phyloP scores from a whole-genome alignment of 2,113 vertebrate species.

The Tachysurus fulvidraco region DNA sequence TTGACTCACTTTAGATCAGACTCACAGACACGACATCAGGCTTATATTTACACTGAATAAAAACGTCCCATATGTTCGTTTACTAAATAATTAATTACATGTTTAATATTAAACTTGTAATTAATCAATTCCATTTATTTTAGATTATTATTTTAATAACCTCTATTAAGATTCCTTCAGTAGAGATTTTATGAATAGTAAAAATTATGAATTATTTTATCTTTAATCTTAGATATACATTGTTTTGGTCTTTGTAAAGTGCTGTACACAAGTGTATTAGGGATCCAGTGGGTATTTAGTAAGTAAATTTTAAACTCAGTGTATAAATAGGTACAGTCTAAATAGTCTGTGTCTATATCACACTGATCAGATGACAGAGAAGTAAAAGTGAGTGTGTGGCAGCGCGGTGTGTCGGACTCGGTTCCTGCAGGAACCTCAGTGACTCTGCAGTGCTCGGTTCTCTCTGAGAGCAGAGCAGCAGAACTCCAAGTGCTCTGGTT shows the following conservation, averaged over 20 bases:
- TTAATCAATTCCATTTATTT: too few relatives aligned
- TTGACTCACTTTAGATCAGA: too few relatives aligned
- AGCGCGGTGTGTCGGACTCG: not conserved
- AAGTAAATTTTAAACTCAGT: not conserved
- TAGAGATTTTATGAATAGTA: too few relatives aligned
- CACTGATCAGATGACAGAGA: not conserved
- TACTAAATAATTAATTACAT: too few relatives aligned
- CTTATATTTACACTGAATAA: too few relatives aligned
- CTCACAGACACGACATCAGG: too few relatives aligned
- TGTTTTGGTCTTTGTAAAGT: not conserved
- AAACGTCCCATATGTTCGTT: too few relatives aligned
- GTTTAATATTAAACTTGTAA: not conserved
- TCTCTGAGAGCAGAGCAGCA: too few relatives aligned
- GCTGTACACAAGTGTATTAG: not conserved
- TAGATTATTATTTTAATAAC: too few relatives aligned
- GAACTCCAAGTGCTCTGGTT: too few relatives aligned
- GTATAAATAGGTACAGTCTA: not conserved
- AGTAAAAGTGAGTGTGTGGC: not conserved
- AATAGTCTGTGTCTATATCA: not conserved
- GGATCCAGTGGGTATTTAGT: not conserved
- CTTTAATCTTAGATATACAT: not conserved
- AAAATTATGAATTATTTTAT: not conserved
- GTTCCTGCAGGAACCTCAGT: constrained; percentile 28
- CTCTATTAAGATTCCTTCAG: too few relatives aligned
- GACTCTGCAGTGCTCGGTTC: too few relatives aligned